Evolutionary conservation across 2,888 invertebrate genomes (phyloP).

Genomic region (Tineola bisselliella): DNA sequence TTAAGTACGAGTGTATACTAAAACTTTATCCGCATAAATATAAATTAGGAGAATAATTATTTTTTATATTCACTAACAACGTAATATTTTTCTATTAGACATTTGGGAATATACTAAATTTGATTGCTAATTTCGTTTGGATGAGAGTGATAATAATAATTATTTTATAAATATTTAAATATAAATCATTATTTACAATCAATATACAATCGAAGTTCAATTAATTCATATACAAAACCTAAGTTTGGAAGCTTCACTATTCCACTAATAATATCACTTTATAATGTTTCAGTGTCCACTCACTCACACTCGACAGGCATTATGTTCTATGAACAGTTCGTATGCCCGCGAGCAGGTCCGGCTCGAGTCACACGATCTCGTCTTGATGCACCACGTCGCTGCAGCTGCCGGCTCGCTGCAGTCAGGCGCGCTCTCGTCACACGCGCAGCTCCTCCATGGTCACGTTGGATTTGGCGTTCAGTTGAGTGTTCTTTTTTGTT

Average conservation of each 20-base stretch:
- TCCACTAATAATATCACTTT: background rate
- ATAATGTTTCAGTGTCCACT: background rate
- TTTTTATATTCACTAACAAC: background rate
- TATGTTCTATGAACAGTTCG: slow-evolving; percentile 1
- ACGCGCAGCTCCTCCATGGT: slow-evolving; percentile 85
- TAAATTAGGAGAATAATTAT: background rate
- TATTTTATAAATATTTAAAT: background rate
- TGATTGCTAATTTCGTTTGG: background rate
- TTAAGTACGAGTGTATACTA: too few relatives aligned
- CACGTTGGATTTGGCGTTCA: slow-evolving; percentile 69
- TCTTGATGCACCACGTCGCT: slow-evolving; percentile 59
- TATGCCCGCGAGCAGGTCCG: slow-evolving; percentile 49
- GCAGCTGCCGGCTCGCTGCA: slow-evolving; percentile 66
- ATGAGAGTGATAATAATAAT: background rate
- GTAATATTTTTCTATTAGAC: background rate
- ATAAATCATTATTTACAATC: background rate
- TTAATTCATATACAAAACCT: background rate
- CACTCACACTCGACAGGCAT: background rate
- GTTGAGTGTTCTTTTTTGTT: slow-evolving; percentile 78
- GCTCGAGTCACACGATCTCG: slow-evolving; percentile 65
- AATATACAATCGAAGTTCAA: background rate
- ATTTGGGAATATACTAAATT: background rate
- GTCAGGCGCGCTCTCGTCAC: slow-evolving; percentile 76
- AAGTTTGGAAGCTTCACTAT: background rate
- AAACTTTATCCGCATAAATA: background rate